Conservation (phyloP, 2,113 vertebrate species). For the Silurus glanis region DNA sequence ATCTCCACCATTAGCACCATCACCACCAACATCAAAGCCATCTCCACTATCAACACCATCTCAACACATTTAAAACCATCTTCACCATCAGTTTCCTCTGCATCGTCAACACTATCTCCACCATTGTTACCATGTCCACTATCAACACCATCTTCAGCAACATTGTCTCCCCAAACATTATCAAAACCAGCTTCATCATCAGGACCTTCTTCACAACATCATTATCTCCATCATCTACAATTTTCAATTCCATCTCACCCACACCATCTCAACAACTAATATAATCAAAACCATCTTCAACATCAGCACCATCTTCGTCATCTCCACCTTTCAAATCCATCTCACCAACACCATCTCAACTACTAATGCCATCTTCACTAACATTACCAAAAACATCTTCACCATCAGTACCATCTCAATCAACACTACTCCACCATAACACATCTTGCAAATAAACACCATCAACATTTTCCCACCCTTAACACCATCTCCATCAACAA, state of each 20-base stretch:
- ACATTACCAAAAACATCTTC: no score
- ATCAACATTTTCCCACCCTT: background rate
- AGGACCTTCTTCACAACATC: background rate
- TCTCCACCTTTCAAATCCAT: background rate
- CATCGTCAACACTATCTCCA: background rate
- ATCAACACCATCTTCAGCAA: background rate
- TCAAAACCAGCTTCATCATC: background rate
- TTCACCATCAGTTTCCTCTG: background rate
- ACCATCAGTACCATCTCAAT: no score
- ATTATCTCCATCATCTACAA: background rate
- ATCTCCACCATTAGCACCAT: background rate
- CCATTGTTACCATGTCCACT: background rate
- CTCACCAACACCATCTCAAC: background rate
- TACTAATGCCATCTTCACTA: no score
- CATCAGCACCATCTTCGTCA: background rate
- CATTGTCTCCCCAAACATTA: background rate
- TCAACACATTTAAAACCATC: background rate
- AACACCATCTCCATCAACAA: background rate
- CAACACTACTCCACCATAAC: background rate
- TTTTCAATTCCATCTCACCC: background rate
- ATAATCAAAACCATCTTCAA: no score
- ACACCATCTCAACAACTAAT: background rate
- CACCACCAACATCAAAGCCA: background rate
- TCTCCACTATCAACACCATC: background rate
- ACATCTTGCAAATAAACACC: background rate